Percentiles rank a stretch among this genome's conserved stretches.
phyloP scores from a whole-genome alignment of 2,113 vertebrate species.

The Alligator mississippiensis region DNA sequence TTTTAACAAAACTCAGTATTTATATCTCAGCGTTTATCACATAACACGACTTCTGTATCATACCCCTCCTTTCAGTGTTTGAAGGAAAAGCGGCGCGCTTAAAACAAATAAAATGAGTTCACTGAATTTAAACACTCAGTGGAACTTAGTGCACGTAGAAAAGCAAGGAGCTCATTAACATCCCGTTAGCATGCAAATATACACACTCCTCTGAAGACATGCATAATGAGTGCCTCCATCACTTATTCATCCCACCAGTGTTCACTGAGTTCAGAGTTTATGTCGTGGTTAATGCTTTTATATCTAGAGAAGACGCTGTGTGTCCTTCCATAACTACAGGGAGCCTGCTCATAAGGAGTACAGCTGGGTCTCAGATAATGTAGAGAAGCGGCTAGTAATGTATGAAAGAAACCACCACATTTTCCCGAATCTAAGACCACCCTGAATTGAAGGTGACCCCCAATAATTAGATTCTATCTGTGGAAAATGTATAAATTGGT shows the following conservation, averaged over 20 bases:
- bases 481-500: too few species aligned
- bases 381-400: not conserved
- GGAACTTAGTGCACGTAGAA: constrained; percentile 53
- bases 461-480: too few species aligned
- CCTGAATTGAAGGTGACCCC: too few species aligned
- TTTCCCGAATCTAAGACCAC: too few species aligned
- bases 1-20: constrained; percentile 3
- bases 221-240: constrained; percentile 23
- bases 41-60: not conserved
- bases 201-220: constrained; percentile 5
- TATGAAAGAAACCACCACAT: not conserved
- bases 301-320: not conserved
- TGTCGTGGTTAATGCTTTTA: not conserved
- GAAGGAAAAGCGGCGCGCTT: not conserved
- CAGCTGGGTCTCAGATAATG: not conserved
- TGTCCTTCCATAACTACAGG: not conserved
- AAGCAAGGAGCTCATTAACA: constrained; percentile 47
- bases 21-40: not conserved
- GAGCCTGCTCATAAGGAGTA: not conserved
- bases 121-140: not conserved
- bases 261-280: not conserved
- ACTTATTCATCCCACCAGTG: not conserved
- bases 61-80: not conserved
- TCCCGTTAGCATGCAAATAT: constrained; percentile 63
- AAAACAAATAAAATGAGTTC: not conserved